These are phyloP conservation scores for Bolinopsis microptera DNA, from an alignment of 37 sponge, comb jelly and placozoan species.

Conservation along the genomic window DNA sequence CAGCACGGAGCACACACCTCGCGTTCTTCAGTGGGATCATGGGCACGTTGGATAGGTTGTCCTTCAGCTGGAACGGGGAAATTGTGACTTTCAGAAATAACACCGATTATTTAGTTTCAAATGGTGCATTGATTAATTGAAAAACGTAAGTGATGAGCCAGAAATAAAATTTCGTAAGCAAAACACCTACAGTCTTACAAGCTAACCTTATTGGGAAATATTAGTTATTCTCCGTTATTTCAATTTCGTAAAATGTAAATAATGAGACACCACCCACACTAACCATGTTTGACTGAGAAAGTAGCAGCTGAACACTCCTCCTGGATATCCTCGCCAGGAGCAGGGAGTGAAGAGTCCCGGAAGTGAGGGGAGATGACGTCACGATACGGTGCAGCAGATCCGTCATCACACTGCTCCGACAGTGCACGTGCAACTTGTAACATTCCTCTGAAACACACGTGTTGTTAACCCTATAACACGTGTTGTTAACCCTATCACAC, in stretches of 20 bases:
- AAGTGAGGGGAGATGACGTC: constrained; percentile 15
- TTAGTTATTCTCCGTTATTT: too few species aligned
- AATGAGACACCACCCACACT: too few species aligned
- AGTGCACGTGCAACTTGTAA: constrained; percentile 50
- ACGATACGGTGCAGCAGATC: constrained; percentile 27
- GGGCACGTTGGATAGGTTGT: constrained; percentile 38
- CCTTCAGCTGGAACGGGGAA: constrained; percentile 21
- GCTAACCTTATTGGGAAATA: too few species aligned
- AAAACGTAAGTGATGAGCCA: too few species aligned
- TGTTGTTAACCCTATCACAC: too few species aligned
- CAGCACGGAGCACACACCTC: background rate
- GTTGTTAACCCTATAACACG: too few species aligned
- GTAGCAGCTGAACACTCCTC: constrained; percentile 34
- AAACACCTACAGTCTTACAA: too few species aligned
- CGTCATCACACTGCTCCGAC: background rate
- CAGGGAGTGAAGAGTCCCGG: background rate
- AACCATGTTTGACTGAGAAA: constrained; percentile 12
- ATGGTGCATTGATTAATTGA: too few species aligned
- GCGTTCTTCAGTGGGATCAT: constrained; percentile 22
- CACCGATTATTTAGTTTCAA: too few species aligned
- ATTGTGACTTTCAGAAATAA: too few species aligned
- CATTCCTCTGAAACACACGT: constrained; percentile 64
- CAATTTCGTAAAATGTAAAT: too few species aligned
- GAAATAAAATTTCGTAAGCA: too few species aligned
- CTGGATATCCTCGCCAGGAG: background rate